Conservation (phyloP, 2,888 invertebrate genomes). For the Rhagonycha fulva region DNA sequence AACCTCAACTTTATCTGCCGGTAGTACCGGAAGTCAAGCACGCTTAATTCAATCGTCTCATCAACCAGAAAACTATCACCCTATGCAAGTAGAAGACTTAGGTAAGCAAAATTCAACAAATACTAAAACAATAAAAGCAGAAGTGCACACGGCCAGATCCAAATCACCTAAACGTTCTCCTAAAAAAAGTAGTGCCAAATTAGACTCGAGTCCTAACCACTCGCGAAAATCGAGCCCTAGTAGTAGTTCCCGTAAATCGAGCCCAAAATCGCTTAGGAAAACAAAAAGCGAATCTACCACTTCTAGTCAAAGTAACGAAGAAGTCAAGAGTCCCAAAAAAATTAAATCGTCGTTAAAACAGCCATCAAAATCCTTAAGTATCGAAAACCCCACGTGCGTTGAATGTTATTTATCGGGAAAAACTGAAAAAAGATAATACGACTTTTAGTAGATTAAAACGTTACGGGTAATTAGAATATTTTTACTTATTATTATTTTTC, state of each 20-base stretch:
- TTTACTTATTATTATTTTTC: conserved; percentile 31
- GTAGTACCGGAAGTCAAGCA: conserved; percentile 92
- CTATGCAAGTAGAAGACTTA: conserved; percentile 84
- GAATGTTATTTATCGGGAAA: conserved; percentile 73
- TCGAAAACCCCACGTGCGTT: conserved; percentile 74
- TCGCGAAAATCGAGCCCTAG: conserved; percentile 47
- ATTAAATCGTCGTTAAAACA: conserved; percentile 52
- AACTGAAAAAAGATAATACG: conserved; percentile 53
- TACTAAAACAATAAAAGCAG: conserved; percentile 57
- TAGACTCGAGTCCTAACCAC: conserved; percentile 41
- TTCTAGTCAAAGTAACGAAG: conserved; percentile 20
- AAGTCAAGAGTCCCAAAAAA: conserved; percentile 43
- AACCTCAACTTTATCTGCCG: conserved; percentile 90
- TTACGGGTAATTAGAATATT: conserved; percentile 21
- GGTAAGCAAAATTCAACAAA: conserved; percentile 71
- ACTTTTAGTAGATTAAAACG: conserved; percentile 3
- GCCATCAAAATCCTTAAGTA: conserved; percentile 61
- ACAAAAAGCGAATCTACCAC: conserved; percentile 11
- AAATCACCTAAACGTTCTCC: conserved; percentile 47
- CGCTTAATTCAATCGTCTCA: conserved; percentile 92
- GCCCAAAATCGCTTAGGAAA: conserved; percentile 36
- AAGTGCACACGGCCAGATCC: conserved; percentile 47
- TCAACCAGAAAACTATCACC: conserved; percentile 90
- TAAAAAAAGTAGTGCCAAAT: conserved; percentile 41
- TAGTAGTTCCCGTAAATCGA: conserved; percentile 22